phyloP scores from a whole-genome alignment of 1,140 invertebrate species.

The Scaptomyza graminum region DNA sequence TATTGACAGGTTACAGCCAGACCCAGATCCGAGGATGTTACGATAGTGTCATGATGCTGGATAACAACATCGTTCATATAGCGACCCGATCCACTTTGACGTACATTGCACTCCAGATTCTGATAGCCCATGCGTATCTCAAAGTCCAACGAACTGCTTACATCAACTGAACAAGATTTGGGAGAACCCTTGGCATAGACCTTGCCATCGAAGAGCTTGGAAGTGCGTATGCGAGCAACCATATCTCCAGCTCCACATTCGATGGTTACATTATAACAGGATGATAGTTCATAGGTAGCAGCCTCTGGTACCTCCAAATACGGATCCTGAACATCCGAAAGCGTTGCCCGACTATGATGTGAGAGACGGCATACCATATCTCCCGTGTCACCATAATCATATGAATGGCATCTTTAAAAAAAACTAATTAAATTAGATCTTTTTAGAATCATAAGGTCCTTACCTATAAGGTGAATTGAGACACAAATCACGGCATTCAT shows the following conservation, averaged over 20 bases:
- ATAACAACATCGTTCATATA: slow-evolving; percentile 96
- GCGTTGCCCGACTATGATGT: slow-evolving; percentile 94
- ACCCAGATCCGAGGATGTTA: slow-evolving; percentile 96
- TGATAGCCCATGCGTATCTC: slow-evolving; percentile 95
- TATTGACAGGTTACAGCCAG: slow-evolving; percentile 96
- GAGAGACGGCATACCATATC: slow-evolving; percentile 96
- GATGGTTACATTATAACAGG: slow-evolving; percentile 97
- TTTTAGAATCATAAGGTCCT: slow-evolving; percentile 6
- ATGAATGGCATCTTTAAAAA: slow-evolving; percentile 93
- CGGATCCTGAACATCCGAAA: slow-evolving; percentile 95
- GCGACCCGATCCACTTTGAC: slow-evolving; percentile 92
- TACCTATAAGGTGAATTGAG: slow-evolving; percentile 91
- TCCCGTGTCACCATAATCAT: slow-evolving; percentile 96
- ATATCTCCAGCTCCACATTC: slow-evolving; percentile 96
- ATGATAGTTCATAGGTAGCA: slow-evolving; percentile 95
- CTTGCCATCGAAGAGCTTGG: slow-evolving; percentile 96
- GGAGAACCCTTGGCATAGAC: slow-evolving; percentile 96
- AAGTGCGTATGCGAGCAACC: slow-evolving; percentile 95
- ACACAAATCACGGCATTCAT: slow-evolving; percentile 94
- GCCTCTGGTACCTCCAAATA: slow-evolving; percentile 95
- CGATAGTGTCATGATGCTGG: slow-evolving; percentile 97
- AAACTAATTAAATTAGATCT: background rate
- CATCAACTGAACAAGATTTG: slow-evolving; percentile 95
- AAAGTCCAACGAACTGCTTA: slow-evolving; percentile 93
- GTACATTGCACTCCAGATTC: slow-evolving; percentile 95